Evolutionary conservation across 1,140 invertebrate species (phyloP), one percentile per base, ranked within the genome.

Genomic region (Colletes gigas): DNA sequence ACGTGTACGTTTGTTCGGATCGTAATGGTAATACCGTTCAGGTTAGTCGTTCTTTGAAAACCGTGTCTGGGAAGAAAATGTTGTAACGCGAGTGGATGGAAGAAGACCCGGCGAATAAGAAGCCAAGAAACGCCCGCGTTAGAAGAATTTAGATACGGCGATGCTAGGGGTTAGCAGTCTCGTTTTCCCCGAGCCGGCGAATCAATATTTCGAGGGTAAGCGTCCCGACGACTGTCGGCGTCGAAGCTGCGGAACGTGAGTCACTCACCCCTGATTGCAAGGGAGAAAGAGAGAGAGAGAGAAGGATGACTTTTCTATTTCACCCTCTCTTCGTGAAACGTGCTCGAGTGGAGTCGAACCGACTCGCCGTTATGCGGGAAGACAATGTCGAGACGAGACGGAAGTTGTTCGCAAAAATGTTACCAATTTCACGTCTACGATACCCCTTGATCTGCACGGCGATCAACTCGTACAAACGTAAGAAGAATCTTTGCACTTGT

Each of bases 191-290:
- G 84, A 73, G 76, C 68, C 78, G 81, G 85, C 87, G 82, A 92
- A 93, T 93, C 91, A 91, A 93, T 93, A 93, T 90, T 92, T 85
- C 85, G 90, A 90, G 88, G 90, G 89, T 88, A 88, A 89, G 87
- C 89, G 91, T 83, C 89, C 83, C 87, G 89, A 89, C 89, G 89
- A 90, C 89, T 88, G 86, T 86, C 88, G 76, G 88, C 88, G 88
- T 89, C 89, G 89, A 89, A 90, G 85, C 85, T 85, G 69, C 89
- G 88, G 90, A 90, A 91, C 90, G 91, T 93, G 92, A 93, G 92
- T 92, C 92, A 92, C 91, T 92, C 91, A 91, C 91, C 92, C 91
- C 89, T 86, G 63, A 66, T 59, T 81, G 78, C 39, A 76, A 83
- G 82, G 66, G 68, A 81, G 68, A 82, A 62, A 41, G 69, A 86